Conservation (phyloP, 2,888 invertebrate species). For the Saturnia pavonia region DNA sequence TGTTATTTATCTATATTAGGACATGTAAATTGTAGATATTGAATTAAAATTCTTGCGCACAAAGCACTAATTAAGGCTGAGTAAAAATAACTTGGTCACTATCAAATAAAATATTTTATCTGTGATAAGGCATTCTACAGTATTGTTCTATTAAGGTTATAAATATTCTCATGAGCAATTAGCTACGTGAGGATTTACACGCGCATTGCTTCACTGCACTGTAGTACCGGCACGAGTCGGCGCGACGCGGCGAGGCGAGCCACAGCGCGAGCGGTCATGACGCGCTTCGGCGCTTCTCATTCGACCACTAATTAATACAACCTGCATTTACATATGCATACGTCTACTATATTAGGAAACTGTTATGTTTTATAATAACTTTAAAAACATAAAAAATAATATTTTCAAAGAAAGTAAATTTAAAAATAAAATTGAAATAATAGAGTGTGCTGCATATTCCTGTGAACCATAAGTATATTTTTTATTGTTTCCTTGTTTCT, state of each 20-base stretch:
- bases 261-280: background rate
- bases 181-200: constrained; percentile 1
- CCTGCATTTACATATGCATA: background rate
- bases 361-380: background rate
- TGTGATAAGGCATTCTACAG: background rate
- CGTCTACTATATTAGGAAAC: background rate
- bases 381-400: background rate
- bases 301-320: background rate
- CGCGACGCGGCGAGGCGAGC: too few relatives aligned
- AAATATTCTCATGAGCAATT: background rate
- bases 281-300: background rate
- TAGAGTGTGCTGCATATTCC: background rate
- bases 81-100: background rate
- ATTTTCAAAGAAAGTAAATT: background rate
- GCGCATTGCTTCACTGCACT: background rate
- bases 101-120: background rate
- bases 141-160: background rate
- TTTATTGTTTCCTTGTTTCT: too few relatives aligned
- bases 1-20: background rate
- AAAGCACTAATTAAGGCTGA: background rate
- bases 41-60: background rate
- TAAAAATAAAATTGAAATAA: background rate
- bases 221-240: too few relatives aligned
- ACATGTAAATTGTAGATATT: background rate
- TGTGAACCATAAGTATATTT: background rate